phyloP scores from a whole-genome alignment of 2,113 vertebrate species.

The Spermophilus dauricus region DNA sequence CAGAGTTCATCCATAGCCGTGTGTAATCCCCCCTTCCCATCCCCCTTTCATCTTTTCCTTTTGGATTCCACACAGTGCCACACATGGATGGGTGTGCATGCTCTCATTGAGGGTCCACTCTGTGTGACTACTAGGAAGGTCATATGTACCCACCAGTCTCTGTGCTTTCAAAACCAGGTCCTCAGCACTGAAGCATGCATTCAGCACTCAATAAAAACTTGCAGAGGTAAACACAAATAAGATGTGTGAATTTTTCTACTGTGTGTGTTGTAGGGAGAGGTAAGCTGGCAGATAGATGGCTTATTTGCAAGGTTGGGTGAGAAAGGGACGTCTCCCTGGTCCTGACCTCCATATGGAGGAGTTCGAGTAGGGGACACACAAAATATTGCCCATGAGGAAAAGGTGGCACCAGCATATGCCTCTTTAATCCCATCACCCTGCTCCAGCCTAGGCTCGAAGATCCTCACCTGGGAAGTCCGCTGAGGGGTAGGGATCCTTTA shows the following conservation, averaged over 20 bases:
- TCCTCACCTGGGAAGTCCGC: constrained; percentile 97
- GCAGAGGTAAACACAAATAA: not conserved
- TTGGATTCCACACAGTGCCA: not conserved
- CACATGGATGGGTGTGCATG: accelerated
- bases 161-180: not conserved
- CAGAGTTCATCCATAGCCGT: not conserved
- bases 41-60: not conserved
- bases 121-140: not conserved
- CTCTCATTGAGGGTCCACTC: not conserved
- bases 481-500: constrained; percentile 98
- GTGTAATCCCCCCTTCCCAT: not conserved
- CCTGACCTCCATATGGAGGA: not conserved
- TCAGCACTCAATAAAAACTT: not conserved
- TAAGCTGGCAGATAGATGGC: not conserved
- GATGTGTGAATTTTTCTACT: not conserved
- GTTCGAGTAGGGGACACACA: not conserved
- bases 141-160: not conserved
- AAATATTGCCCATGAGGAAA: not conserved
- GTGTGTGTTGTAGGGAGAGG: not conserved
- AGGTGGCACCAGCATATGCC: not conserved
- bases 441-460: not conserved
- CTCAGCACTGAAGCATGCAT: not conserved
- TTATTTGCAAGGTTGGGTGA: not conserved
- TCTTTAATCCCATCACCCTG: not conserved
- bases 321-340: not conserved